A percentile compares a stretch with the other conserved stretches of the same genome.
phyloP scores from a whole-genome alignment of 2,888 invertebrate species.

The Coelinius sp. region DNA sequence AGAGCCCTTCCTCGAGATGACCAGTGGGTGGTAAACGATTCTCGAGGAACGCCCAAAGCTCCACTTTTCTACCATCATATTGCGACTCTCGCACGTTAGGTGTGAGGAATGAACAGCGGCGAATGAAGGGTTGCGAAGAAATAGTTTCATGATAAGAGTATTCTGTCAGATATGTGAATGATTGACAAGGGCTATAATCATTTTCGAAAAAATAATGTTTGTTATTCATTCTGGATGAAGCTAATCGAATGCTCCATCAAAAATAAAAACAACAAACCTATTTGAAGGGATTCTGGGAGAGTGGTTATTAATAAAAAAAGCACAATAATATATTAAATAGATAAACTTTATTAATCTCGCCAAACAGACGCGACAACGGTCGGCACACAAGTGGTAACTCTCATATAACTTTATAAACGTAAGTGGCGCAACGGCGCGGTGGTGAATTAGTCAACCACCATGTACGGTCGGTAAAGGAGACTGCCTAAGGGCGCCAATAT shows the following conservation, averaged over 20 bases:
- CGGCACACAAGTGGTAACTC: too few relatives aligned
- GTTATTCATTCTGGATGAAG: background rate
- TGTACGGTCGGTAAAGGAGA: too few relatives aligned
- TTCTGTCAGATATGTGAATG: conserved; percentile 40
- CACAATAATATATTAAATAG: too few relatives aligned
- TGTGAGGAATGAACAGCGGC: conserved; percentile 47
- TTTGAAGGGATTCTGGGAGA: too few relatives aligned
- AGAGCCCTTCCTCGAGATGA: background rate
- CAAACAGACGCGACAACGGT: too few relatives aligned
- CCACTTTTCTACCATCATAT: conserved; percentile 42
- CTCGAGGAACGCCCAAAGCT: conserved; percentile 44
- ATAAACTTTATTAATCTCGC: too few relatives aligned
- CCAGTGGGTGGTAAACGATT: conserved; percentile 48
- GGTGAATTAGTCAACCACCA: too few relatives aligned
- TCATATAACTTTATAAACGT: too few relatives aligned
- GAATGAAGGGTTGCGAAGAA: conserved; percentile 47
- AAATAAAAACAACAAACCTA: background rate
- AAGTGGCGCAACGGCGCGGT: too few relatives aligned
- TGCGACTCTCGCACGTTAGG: conserved; percentile 45
- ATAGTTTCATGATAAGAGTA: conserved; percentile 39
- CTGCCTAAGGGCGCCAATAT: too few relatives aligned
- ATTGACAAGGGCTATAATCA: conserved; percentile 11
- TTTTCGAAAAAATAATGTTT: background rate
- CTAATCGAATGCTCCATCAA: background rate
- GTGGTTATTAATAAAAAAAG: too few relatives aligned